Base-by-base conservation (phyloP, 1,140 invertebrate species). In the Brachionus calyciflorus region DNA sequence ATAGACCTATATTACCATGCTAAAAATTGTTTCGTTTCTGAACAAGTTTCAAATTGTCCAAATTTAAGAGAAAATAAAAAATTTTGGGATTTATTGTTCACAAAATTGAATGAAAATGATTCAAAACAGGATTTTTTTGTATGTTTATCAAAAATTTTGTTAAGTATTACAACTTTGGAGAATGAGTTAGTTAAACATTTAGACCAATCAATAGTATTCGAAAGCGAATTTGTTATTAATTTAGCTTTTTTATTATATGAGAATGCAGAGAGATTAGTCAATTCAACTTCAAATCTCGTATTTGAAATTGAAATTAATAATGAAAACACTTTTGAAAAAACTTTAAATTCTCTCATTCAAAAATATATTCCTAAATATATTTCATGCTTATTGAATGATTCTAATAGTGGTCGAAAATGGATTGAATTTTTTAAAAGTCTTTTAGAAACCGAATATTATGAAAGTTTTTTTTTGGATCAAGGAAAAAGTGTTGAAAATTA, bases 161-260 rank as follows among this genome's bases (percentile, higher is more conserved):
- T 60, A 6, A 14, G 28, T 14, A 14, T 60, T n/a, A 37, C 55
- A 30, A 37, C 28, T 21, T 3, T 60, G 4, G 55, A 60, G 37
- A 60, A n/a, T 60, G 55, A 60, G 37, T 33, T 60, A 3, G 30
- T 37, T 19, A 60, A 60, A 60, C 37, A 37, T 60, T 9, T 60
- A 37, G 19, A 60, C 19, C 17, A 60, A 7, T 17, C 33, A 1
- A 33, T 33, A 5, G 19, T 60, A 17, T 60, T 60, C 21, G 55
- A 60, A 6, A 26, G 37, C 10, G 55, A 60, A 60, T 60, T 60
- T 60, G 30, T 60, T n/a, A 10, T 60, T 14, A 60, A 60, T 17
- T 60, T 60, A 37, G 55, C 55, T 33, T 40, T 60, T 60, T 60
- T 60, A 21, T 37, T 60, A 17, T 60, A 40, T 37, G 55, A 60